phyloP scores from a whole-genome alignment of 2,113 vertebrate genomes.

The Pyxicephalus adspersus region DNA sequence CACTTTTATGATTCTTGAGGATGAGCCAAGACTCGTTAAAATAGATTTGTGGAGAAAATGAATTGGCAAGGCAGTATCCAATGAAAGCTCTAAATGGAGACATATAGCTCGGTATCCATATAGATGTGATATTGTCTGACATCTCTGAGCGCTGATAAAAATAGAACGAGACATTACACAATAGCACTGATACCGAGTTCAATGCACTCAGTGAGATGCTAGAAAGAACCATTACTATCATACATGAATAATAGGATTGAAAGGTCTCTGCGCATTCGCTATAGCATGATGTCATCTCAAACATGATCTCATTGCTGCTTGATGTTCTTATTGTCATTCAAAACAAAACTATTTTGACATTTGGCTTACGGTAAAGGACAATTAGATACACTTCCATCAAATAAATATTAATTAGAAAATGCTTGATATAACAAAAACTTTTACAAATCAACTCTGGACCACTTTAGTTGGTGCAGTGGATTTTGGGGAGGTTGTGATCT shows the following conservation, averaged over 20 bases:
- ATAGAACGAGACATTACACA: constrained; percentile 26
- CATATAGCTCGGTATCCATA: neutral
- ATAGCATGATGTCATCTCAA: too few relatives aligned
- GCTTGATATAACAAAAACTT: too few relatives aligned
- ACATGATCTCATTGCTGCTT: neutral
- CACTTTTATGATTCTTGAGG: constrained; percentile 3
- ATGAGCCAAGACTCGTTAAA: constrained; percentile 17
- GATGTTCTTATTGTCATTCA: neutral
- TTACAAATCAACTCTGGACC: too few relatives aligned
- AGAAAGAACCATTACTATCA: neutral
- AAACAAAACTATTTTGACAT: too few relatives aligned
- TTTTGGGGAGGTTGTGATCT: too few relatives aligned
- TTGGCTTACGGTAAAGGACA: too few relatives aligned
- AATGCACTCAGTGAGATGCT: neutral
- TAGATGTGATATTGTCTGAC: constrained; percentile 7
- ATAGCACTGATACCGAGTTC: neutral
- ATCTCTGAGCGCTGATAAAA: constrained; percentile 20
- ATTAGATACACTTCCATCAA: too few relatives aligned
- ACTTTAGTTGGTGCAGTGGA: too few relatives aligned
- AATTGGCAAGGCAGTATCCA: neutral
- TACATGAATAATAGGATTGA: too few relatives aligned
- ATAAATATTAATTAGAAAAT: too few relatives aligned
- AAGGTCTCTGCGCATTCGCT: too few relatives aligned
- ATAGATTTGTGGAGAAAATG: constrained; percentile 12
- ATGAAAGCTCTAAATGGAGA: constrained; percentile 13